Evolutionary conservation across 1,140 invertebrate genomes (phyloP).

Genomic region (Antheraea mylitta): DNA sequence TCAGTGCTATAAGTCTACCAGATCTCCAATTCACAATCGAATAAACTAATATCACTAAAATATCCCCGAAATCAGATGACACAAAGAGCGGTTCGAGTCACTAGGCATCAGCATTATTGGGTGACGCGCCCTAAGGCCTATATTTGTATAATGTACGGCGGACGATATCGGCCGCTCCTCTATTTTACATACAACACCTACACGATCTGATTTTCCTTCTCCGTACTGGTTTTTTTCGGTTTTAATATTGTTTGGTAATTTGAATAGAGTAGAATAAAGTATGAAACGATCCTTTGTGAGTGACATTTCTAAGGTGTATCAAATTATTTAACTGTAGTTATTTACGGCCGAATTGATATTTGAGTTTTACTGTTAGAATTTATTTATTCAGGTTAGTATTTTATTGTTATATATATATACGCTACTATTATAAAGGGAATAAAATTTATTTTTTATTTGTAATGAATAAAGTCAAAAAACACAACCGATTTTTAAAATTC

Average conservation of each 20-base stretch:
- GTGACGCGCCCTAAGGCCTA: conserved; percentile 21
- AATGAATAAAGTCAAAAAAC: too few species aligned
- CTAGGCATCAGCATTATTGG: conserved; percentile 34
- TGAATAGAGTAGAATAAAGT: neutral
- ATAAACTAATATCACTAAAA: conserved; percentile 14
- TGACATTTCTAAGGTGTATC: neutral
- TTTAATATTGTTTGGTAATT: conserved; percentile 7
- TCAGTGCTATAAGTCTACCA: too few species aligned
- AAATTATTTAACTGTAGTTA: neutral
- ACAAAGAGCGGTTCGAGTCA: conserved; percentile 24
- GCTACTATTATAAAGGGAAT: too few species aligned
- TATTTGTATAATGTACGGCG: conserved; percentile 21
- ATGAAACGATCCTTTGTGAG: neutral
- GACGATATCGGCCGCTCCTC: conserved; percentile 28
- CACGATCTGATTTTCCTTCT: conserved; percentile 8
- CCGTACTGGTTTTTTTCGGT: conserved; percentile 1
- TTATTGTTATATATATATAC: too few species aligned
- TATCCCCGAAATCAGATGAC: conserved; percentile 10
- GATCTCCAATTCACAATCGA: conserved; percentile 9
- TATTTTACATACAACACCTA: conserved; percentile 33
- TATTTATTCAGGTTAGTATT: too few species aligned
- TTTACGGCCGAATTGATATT: neutral
- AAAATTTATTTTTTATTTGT: too few species aligned
- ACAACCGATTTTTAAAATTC: too few species aligned
- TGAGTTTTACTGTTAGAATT: neutral